These are phyloP conservation scores for Geodia barretti DNA, from an alignment of 37 sponge, comb jelly and placozoan genomes.

Conservation along the genomic window DNA sequence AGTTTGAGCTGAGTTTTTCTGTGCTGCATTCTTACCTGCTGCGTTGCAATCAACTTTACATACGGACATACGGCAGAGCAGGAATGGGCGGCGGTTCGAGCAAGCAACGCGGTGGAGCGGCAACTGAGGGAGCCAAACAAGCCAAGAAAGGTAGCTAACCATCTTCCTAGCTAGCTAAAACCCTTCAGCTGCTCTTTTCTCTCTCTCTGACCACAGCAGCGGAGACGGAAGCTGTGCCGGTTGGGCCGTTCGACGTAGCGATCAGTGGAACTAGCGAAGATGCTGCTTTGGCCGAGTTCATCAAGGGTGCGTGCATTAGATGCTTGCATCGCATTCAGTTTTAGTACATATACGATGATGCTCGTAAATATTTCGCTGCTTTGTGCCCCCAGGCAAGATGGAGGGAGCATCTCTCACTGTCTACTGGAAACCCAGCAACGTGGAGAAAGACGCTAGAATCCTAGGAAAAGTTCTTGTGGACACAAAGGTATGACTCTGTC, in stretches of 20 bases:
- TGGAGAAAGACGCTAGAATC: constrained; percentile 28
- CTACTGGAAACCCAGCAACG: constrained; percentile 12
- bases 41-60: too few relatives aligned
- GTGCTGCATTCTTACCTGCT: too few relatives aligned
- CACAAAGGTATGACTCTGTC: constrained; percentile 55
- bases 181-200: too few relatives aligned
- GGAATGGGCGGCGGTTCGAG: not conserved
- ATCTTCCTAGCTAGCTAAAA: too few relatives aligned
- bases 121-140: too few relatives aligned
- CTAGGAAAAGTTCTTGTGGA: constrained; percentile 64
- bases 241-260: constrained; percentile 16
- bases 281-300: constrained; percentile 1
- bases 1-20: too few relatives aligned
- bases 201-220: too few relatives aligned
- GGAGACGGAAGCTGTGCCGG: too few relatives aligned
- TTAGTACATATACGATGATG: too few relatives aligned
- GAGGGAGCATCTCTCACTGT: constrained; percentile 13
- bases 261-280: constrained; percentile 36
- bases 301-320: constrained; percentile 27
- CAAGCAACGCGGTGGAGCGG: too few relatives aligned
- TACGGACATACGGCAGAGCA: too few relatives aligned
- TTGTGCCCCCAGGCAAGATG: constrained; percentile 34
- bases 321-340: not conserved
- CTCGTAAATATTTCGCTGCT: not conserved
- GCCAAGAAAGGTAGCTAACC: too few relatives aligned